phyloP scores from a whole-genome alignment of 2,797 vertebrate species.

The Thamnophis elegans region DNA sequence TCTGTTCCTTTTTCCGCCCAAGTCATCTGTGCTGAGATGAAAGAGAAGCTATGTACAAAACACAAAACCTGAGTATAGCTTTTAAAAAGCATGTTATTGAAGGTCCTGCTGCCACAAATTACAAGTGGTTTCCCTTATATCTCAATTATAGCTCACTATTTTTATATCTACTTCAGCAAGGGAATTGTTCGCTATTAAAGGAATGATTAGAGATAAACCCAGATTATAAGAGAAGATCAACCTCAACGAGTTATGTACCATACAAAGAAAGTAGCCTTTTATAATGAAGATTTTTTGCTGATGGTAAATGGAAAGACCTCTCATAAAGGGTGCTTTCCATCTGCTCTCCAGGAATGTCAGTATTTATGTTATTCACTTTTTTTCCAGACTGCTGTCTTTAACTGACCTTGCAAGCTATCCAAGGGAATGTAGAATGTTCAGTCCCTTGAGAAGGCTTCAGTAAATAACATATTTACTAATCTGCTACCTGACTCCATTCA shows the following conservation, averaged over 20 bases:
- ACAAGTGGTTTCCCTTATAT: slow-evolving; percentile 5
- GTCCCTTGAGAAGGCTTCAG: slow-evolving; percentile 47
- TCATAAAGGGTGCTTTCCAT: slow-evolving; percentile 55
- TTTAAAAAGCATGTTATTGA: not conserved
- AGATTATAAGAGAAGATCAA: slow-evolving; percentile 37
- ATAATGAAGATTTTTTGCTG: slow-evolving; percentile 57
- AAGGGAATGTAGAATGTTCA: slow-evolving; percentile 36
- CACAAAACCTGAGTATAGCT: not conserved
- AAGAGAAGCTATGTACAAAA: not conserved
- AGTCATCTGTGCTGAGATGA: not conserved
- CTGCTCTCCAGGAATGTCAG: slow-evolving; percentile 38
- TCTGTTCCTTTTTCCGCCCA: not conserved
- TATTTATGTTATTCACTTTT: slow-evolving; percentile 40
- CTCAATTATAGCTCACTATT: slow-evolving; percentile 12
- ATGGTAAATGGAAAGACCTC: slow-evolving; percentile 63
- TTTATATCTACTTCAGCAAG: not conserved
- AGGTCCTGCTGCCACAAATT: not conserved
- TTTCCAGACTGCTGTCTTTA: slow-evolving; percentile 48
- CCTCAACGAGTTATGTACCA: slow-evolving; percentile 24
- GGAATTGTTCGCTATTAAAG: not conserved
- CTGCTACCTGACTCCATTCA: slow-evolving; percentile 51
- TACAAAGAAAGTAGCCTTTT: slow-evolving; percentile 52
- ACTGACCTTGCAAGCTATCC: slow-evolving; percentile 51
- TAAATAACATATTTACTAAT: slow-evolving; percentile 38
- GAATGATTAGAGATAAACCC: slow-evolving; percentile 28